Evolutionary conservation across 2,113 vertebrate genomes (phyloP).

Genomic region (Actenoides hombroni): DNA sequence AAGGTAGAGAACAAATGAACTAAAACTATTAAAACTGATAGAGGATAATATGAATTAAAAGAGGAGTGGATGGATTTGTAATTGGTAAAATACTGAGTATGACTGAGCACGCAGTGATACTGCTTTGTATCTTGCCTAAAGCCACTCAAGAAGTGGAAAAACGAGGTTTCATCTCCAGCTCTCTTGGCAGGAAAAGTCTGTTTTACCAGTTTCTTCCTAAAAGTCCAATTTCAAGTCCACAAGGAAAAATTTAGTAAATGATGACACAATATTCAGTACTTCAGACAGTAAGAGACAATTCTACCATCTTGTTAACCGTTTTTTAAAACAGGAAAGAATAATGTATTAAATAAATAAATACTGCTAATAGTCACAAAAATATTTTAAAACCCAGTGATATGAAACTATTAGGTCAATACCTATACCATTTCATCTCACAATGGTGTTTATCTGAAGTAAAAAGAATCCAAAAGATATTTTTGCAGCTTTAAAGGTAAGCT

Average conservation of each 20-base stretch:
- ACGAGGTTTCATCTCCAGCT: not conserved
- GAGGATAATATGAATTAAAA: not conserved
- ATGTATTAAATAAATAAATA: not conserved
- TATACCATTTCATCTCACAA: not conserved
- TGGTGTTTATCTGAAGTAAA: not conserved
- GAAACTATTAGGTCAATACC: not conserved
- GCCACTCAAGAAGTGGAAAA: not conserved
- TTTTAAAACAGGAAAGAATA: not conserved
- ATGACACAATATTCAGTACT: not conserved
- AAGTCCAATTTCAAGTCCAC: not conserved
- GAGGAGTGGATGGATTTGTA: not conserved
- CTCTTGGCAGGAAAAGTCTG: not conserved
- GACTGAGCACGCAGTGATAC: not conserved
- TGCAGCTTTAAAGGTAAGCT: not conserved
- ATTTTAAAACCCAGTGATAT: not conserved
- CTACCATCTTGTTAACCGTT: not conserved
- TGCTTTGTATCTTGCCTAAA: not conserved
- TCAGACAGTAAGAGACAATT: not conserved
- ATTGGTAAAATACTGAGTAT: not conserved
- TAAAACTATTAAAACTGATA: not conserved
- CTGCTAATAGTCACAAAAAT: not conserved
- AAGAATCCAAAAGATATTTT: not conserved
- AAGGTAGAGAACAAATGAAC: not conserved
- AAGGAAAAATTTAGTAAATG: not conserved
- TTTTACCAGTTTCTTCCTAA: not conserved